These are phyloP conservation scores for Nerophis lumbriciformis DNA, from an alignment of 2,113 vertebrate species.

Conservation along the genomic window DNA sequence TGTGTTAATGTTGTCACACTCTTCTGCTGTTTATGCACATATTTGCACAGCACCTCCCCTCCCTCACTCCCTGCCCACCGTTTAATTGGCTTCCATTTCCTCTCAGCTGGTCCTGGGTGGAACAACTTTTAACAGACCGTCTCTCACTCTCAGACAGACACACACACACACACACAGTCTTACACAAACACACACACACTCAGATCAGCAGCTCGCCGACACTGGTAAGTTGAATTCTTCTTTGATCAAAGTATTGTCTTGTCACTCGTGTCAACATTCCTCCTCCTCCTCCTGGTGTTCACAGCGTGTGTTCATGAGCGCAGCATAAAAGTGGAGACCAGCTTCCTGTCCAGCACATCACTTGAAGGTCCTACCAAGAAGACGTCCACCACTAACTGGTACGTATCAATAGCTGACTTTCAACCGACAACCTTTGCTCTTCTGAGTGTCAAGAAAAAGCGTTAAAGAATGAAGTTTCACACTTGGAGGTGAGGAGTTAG, in stretches of 20 bases:
- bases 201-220: constrained; percentile 18
- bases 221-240: constrained; percentile 38
- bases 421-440: neutral
- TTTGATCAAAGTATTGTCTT: neutral
- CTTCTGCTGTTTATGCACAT: constrained; percentile 6
- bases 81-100: constrained; percentile 68
- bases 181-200: constrained; percentile 4
- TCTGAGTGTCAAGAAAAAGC: neutral
- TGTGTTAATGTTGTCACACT: constrained; percentile 9
- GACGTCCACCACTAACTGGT: neutral
- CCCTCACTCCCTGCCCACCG: constrained; percentile 14
- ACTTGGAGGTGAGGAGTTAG: constrained; percentile 11
- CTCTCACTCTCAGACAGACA: constrained; percentile 7
- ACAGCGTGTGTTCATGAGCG: constrained; percentile 5
- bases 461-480: neutral
- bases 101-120: constrained; percentile 46
- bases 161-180: constrained; percentile 1
- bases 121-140: constrained; percentile 39
- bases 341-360: constrained; percentile 22
- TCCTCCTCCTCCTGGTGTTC: constrained; percentile 11
- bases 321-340: constrained; percentile 1
- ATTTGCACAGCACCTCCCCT: constrained; percentile 2
- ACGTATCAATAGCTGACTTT: neutral
- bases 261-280: neutral
- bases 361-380: constrained; percentile 1